Base-by-base conservation (phyloP, 2,797 vertebrate genomes). In the Urosaurus nigricauda region DNA sequence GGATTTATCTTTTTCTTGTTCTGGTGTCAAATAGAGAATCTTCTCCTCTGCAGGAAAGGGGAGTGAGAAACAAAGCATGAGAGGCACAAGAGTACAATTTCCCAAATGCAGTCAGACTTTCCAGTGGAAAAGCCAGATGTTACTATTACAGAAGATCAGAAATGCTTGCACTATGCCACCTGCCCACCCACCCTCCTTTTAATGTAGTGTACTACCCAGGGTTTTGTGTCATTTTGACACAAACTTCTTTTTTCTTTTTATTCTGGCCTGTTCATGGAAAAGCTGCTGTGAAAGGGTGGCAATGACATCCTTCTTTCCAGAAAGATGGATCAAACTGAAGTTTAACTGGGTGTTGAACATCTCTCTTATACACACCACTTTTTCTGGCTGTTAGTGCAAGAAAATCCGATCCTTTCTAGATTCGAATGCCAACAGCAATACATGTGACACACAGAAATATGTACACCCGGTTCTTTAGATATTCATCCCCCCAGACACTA, bases 1-100 rank as follows among this genome's bases (percentile, higher is more conserved):
- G 92, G 99, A 99, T 96, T 99, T 99, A 97, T 99, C 99, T 97
- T 99, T 99, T 96, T 99, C 99, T 93, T 99, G 99, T 94, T 99
- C 99, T 93, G 98, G 98, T 95, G 98, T 99, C 96, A 99, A 97
- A 96, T 99, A 99, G 93, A 99, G 97, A 95, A 98, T 98, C 97
- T 99, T 99, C 94, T 99, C 98, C 95, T 99, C 99, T 99, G 94
- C 86, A 86, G 77, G 1, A 40, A 43, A 43, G 58, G 47, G 90
- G n/a, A 35, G 65, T 9, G 29, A 51, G 71, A 89, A 11, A 86
- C 90, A 74, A 1, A 1, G 12, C 74, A 29, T 19, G 88, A 77
- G 14, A 90, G 5, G 40, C 2, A 6, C 47, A 51, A 37, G 40
- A 74, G 2, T 14, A 51, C 81, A 70, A 86, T 43, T 79, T 9